Evolutionary conservation across 2,888 invertebrate species (phyloP), one percentile per base, ranked within the genome.

Genomic region (Lasioglossum malachurum): DNA sequence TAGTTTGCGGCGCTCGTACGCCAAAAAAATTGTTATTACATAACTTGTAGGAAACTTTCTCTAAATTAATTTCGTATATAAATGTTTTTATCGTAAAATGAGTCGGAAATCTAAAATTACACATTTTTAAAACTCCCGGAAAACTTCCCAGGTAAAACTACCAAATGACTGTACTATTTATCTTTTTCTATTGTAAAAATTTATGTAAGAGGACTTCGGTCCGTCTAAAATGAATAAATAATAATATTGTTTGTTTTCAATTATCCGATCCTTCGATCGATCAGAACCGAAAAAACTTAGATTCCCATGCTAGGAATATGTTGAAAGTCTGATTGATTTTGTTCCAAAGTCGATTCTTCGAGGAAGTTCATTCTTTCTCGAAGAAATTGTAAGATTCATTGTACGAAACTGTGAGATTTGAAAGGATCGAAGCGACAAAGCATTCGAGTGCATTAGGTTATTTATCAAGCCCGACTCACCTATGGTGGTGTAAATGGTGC

Each of bases 401-500:
- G 3, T n/a, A 53, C 23, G 53, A 49, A 49, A 49, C 19, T 49
- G 7, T 2, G 19, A 49, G 49, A 19, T 10, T 53, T 53, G 10
- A 53, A 1, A n/a, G 49, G 23, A 53, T 46, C 7, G 49, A 53
- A 7, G 49, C 8, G 49, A 53, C 5, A 0, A 53, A 23, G 49
- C 2, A 23, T 23, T 23, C 23, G 2, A 2, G 23, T 8, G 23
- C 31, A 53, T 49, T 23, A 19, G 49, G 10, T 23, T 53, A 53
- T 10, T 53, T 53, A n/a, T 53, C 23, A n/a, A 53, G 53, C 8
- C n/a, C 38, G 75, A 89, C 80, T 88, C 35, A 98, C 98, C 98
- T 93, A 98, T 98, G 19, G 98, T 98, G 19, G 98, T 98, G 93
- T 97, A 98, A 93, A 98, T 97, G 41, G 98, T 98, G 69, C 98